phyloP scores from a whole-genome alignment of 2,888 invertebrate species.

The Tuta absoluta region DNA sequence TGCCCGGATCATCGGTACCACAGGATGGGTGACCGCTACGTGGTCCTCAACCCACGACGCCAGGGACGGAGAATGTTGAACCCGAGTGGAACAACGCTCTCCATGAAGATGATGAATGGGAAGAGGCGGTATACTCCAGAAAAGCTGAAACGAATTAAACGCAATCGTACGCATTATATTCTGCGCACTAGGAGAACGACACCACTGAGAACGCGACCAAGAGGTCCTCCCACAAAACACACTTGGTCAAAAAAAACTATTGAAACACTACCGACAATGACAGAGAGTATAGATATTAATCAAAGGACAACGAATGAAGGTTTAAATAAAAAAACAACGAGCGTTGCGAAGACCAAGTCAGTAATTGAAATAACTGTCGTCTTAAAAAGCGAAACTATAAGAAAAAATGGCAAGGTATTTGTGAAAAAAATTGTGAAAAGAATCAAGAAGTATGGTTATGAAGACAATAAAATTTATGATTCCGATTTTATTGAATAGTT shows the following conservation, averaged over 20 bases:
- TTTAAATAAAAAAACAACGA: neutral
- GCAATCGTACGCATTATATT: neutral
- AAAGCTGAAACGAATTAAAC: constrained; percentile 30
- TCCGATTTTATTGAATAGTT: constrained; percentile 48
- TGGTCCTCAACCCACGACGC: constrained; percentile 25
- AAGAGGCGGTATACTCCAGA: constrained; percentile 43
- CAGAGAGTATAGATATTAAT: neutral
- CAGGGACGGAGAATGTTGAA: neutral
- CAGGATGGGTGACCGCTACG: constrained; percentile 44
- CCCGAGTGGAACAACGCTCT: constrained; percentile 31
- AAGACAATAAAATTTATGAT: constrained; percentile 30
- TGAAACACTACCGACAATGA: neutral
- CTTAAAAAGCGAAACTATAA: constrained; percentile 42
- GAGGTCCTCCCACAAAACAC: constrained; percentile 22
- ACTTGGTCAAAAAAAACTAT: neutral
- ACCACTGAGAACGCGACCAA: constrained; percentile 7
- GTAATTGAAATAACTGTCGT: constrained; percentile 36
- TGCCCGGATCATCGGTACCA: constrained; percentile 41
- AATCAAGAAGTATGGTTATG: neutral
- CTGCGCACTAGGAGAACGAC: constrained; percentile 2
- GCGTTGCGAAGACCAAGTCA: constrained; percentile 23
- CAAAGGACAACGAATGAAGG: neutral
- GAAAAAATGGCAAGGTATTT: constrained; percentile 46
- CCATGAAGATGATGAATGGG: constrained; percentile 44
- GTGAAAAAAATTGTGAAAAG: constrained; percentile 45